phyloP scores from a whole-genome alignment of 2,797 vertebrate genomes.

The Myotis vivesi region DNA sequence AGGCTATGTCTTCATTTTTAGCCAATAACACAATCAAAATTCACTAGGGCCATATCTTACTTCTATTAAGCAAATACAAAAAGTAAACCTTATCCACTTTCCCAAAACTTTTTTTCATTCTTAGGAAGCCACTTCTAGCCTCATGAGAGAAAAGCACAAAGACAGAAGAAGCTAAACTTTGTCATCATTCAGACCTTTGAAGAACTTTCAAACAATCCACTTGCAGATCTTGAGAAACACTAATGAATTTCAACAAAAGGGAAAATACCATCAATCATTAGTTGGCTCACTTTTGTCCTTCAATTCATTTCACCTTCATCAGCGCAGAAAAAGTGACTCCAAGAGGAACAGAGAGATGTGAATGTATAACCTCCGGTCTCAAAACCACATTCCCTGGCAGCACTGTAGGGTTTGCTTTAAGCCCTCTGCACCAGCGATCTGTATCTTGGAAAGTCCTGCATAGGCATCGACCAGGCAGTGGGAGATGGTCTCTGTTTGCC shows the following conservation, averaged over 20 bases:
- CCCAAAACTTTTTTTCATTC: background rate
- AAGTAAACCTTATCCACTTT: background rate
- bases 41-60: background rate
- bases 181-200: background rate
- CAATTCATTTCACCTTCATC: conserved; percentile 14
- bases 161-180: background rate
- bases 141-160: background rate
- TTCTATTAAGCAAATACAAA: background rate
- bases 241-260: conserved; percentile 23
- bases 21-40: background rate
- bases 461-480: conserved; percentile 46
- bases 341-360: conserved; percentile 49
- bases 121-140: background rate
- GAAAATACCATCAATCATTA: conserved; percentile 35
- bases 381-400: conserved; percentile 57
- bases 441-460: conserved; percentile 60
- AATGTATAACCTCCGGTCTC: conserved; percentile 19
- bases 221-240: conserved; percentile 39
- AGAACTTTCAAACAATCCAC: background rate
- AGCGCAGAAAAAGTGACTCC: conserved; percentile 35
- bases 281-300: conserved; percentile 40
- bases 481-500: conserved; percentile 52
- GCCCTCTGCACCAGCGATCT: conserved; percentile 13
- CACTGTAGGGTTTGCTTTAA: conserved; percentile 48
- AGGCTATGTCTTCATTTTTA: background rate